Evolutionary conservation across 2,888 invertebrate genomes (phyloP).

Genomic region (Mesorhabditis belari): DNA sequence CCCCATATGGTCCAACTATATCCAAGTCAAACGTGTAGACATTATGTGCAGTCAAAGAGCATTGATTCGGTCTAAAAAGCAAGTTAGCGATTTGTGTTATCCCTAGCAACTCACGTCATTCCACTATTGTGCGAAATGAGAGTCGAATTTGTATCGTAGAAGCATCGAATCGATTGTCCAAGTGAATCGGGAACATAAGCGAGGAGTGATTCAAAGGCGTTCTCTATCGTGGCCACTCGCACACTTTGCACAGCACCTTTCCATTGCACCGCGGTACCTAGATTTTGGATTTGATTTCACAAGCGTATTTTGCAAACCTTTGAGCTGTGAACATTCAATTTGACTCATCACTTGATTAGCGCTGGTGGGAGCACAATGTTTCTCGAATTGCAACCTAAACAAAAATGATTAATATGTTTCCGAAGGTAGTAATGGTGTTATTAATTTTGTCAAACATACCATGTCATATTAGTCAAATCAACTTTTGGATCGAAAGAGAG

Average conservation of each 20-base stretch:
- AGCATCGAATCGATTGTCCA: constrained; percentile 38
- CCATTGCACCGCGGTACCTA: constrained; percentile 40
- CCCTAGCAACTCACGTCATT: constrained; percentile 4
- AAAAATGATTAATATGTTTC: too few relatives aligned
- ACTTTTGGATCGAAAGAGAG: constrained; percentile 26
- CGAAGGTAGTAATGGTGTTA: too few relatives aligned
- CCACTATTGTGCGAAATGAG: constrained; percentile 2
- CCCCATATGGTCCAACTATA: constrained; percentile 46
- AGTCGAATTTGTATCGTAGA: constrained; percentile 37
- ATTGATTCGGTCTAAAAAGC: constrained; percentile 26
- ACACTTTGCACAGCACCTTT: constrained; percentile 39
- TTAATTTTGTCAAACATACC: too few relatives aligned
- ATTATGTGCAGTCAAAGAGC: constrained; percentile 37
- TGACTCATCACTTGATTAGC: constrained; percentile 30
- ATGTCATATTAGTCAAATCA: constrained; percentile 45
- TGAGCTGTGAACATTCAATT: constrained; percentile 33
- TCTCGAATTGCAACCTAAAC: constrained; percentile 33
- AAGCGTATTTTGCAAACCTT: constrained; percentile 16
- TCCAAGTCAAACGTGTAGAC: constrained; percentile 44
- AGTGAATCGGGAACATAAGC: constrained; percentile 44
- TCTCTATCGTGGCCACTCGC: constrained; percentile 38
- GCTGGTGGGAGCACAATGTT: constrained; percentile 19
- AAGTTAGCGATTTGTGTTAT: too few relatives aligned
- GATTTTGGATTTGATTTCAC: neutral
- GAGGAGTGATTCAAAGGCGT: constrained; percentile 41